These are phyloP conservation scores for Dolichopus griseipennis DNA, from an alignment of 2,888 invertebrate species.

Conservation along the genomic window DNA sequence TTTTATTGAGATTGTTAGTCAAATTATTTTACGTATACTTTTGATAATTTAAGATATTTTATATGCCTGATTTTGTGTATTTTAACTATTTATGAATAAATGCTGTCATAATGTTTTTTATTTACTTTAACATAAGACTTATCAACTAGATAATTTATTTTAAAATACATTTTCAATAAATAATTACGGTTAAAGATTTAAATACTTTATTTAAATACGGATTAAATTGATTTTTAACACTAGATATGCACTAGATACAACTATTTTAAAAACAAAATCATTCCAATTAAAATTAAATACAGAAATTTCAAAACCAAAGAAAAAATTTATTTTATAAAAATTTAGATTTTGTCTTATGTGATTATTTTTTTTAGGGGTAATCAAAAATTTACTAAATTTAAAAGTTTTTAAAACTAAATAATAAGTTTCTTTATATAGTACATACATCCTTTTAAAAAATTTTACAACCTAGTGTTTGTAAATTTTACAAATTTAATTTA, in stretches of 20 bases:
- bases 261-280: too few species aligned
- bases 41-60: background rate
- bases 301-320: too few species aligned
- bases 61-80: background rate
- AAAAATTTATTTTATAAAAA: too few species aligned
- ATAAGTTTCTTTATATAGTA: too few species aligned
- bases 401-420: too few species aligned
- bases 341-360: too few species aligned
- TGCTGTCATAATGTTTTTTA: background rate
- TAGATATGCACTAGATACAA: too few species aligned
- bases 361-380: too few species aligned
- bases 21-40: background rate
- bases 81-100: background rate
- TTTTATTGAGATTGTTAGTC: background rate
- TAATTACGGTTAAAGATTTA: background rate
- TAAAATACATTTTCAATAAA: background rate
- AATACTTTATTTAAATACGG: background rate
- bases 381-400: background rate
- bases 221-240: background rate
- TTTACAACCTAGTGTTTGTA: too few species aligned
- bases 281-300: too few species aligned
- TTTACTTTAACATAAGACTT: slow-evolving; percentile 2
- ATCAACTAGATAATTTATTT: background rate
- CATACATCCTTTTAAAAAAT: too few species aligned
- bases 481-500: too few species aligned